phyloP scores from a whole-genome alignment of 2,797 vertebrate genomes.

The Aphelocoma californica region DNA sequence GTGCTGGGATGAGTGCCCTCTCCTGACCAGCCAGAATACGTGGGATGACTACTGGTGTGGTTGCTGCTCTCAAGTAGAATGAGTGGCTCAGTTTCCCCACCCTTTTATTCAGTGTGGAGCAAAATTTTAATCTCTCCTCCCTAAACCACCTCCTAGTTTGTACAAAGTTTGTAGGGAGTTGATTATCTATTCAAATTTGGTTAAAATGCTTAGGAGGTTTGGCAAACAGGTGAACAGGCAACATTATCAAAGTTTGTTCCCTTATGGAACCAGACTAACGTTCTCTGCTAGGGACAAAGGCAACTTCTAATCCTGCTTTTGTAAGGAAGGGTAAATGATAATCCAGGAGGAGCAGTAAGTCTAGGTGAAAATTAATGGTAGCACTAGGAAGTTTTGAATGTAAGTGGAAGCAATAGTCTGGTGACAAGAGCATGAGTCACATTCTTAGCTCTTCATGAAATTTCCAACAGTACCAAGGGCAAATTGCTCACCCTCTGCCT shows the following conservation, averaged over 20 bases:
- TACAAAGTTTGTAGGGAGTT: background rate
- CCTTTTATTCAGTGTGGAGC: background rate
- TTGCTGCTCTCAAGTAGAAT: background rate
- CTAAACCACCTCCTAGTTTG: background rate
- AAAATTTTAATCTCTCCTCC: background rate
- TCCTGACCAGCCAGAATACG: background rate
- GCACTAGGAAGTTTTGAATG: background rate
- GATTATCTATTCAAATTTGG: background rate
- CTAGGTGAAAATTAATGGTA: background rate
- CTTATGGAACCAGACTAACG: background rate
- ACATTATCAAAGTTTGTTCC: background rate
- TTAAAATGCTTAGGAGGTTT: background rate
- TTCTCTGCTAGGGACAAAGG: background rate
- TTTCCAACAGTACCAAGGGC: background rate
- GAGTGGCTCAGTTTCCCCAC: background rate
- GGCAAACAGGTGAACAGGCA: background rate
- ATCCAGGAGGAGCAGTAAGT: background rate
- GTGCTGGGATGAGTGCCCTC: background rate
- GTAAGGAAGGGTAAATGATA: background rate
- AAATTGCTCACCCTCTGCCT: fast-evolving
- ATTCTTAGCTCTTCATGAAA: fast-evolving
- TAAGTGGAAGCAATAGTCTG: background rate
- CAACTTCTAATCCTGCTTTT: background rate
- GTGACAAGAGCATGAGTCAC: background rate
- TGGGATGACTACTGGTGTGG: background rate